Evolutionary conservation across 2,113 vertebrate species (phyloP).

Genomic region (Glaucomys volans): DNA sequence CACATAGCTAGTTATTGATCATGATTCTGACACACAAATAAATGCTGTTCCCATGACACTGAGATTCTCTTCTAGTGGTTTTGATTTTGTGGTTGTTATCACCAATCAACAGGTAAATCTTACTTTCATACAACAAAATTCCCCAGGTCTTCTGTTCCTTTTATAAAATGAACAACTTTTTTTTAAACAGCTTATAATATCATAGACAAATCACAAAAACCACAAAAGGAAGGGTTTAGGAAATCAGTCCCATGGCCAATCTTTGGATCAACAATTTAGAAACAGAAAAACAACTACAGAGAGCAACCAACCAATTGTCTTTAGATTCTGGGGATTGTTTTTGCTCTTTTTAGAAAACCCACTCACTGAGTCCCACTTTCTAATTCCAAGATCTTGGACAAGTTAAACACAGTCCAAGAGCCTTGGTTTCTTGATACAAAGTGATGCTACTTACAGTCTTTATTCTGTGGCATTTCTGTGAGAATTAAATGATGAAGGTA

Average conservation of each 20-base stretch:
- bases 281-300: background rate
- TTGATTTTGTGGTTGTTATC: background rate
- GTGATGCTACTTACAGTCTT: background rate
- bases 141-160: background rate
- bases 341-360: background rate
- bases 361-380: background rate
- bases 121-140: background rate
- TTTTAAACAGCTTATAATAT: background rate
- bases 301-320: background rate
- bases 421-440: background rate
- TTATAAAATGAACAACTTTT: background rate
- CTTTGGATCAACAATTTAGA: background rate
- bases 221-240: background rate
- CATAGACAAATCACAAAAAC: background rate
- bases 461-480: background rate
- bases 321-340: background rate
- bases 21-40: background rate
- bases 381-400: background rate
- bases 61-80: background rate
- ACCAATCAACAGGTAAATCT: background rate
- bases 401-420: background rate
- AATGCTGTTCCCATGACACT: background rate
- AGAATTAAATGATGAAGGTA: background rate
- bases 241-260: background rate
- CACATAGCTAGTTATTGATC: background rate